Evolutionary conservation across 2,888 invertebrate species (phyloP), one percentile per base, ranked within the genome.

Genomic region (Monopis laevigella): DNA sequence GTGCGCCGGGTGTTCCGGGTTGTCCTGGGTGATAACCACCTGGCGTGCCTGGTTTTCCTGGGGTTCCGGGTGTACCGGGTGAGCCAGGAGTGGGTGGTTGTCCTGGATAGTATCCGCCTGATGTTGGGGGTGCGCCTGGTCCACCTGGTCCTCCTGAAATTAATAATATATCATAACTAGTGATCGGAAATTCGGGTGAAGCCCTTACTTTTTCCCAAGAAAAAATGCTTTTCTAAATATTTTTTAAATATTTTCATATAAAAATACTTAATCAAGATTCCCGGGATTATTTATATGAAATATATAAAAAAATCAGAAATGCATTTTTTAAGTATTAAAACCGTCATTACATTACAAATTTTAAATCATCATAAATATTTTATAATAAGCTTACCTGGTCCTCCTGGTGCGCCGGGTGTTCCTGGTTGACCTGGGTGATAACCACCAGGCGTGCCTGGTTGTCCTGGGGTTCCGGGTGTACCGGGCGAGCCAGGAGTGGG

Each of bases 401-500:
- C 6, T 5, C 45, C 49, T 41, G 56, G 52, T 14, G 24, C 19
- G 11, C 48, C 49, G 17, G 51, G 48, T 3, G 17, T 10, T 16
- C 39, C 39, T 4, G 16, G 13, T 49, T 47, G 12, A 34, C 73
- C 51, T 6, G 54, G 50, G 24, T 24, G 10, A 10, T 24, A 24
- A 7, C 24, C 24, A 7, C 24, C 24, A 7, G 6, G 6, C 77
- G 55, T 51, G 30, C 59, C 56, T 12, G 47, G 47, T 3, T 42
- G 39, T n/a, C 48, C 56, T 1, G 24, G 24, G 24, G 24, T 24
- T 7, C 24, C 24, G 6, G 24, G 24, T 6, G 11, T 13, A 11
- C 24, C 24, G 24, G 30, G 30, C n/a, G 24, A 7, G 6, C 84
- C 82, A 40, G 83, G 78, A 26, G 57, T 30, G 6, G 7, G 5